A percentile compares a stretch with the other conserved stretches of the same genome.
Evolutionary conservation across 2,888 invertebrate genomes (phyloP).

Genomic region (Pachymerium ferrugineum): DNA sequence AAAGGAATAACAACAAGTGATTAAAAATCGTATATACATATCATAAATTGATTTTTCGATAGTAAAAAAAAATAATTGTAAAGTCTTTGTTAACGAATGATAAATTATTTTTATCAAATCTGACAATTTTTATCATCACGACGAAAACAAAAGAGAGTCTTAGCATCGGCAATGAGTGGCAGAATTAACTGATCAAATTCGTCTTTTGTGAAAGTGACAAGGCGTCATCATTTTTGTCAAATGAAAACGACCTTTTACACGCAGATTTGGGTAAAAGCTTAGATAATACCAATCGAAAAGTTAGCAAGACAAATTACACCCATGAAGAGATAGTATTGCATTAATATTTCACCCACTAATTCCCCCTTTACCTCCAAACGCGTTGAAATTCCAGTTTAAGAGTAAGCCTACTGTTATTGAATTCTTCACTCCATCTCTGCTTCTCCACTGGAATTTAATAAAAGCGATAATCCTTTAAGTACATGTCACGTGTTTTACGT

Average conservation of each 20-base stretch:
- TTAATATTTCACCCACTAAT: not conserved
- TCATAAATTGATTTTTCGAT: no score
- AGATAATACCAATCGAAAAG: slow-evolving; percentile 1
- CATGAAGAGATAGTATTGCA: not conserved
- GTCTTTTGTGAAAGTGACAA: not conserved
- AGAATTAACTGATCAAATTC: no score
- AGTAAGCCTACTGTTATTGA: not conserved
- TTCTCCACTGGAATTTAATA: slow-evolving; percentile 15
- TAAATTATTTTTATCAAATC: no score
- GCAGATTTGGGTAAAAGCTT: not conserved
- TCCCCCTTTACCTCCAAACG: not conserved
- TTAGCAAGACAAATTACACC: not conserved
- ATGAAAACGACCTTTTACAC: not conserved
- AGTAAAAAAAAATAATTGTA: no score
- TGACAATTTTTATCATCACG: no score
- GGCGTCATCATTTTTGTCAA: not conserved
- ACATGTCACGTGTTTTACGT: no score
- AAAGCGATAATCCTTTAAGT: not conserved
- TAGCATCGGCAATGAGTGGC: no score
- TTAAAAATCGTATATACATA: no score
- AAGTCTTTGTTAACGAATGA: no score
- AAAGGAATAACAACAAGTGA: no score
- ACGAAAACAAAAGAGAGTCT: no score
- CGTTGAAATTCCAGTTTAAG: not conserved
- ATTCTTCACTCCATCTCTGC: not conserved